Base-by-base conservation (phyloP, 2,113 vertebrate species). In the Acrocephalus kingi region DNA sequence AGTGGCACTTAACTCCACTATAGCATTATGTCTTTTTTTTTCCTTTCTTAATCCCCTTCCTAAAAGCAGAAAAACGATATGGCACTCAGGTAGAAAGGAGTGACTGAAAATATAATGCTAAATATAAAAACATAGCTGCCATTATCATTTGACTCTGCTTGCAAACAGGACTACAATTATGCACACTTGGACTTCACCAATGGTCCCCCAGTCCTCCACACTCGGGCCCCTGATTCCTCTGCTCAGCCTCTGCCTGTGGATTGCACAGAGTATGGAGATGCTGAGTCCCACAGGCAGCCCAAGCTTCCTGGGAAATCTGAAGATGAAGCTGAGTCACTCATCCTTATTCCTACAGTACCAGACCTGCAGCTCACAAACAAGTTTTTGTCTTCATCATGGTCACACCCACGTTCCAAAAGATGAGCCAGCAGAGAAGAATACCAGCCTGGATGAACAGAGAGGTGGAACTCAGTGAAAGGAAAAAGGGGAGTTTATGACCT, bases 11-110 rank as follows among this genome's bases (percentile, higher is more conserved):
- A 97, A 95, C 96, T 97, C 68, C 21, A 87, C 96, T 86, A 48
- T 30, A 95, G 89, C 73, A 96, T 96, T 98, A 97, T 97, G 93
- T 82, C 90, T 95, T 17, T 94, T 94, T 94, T 95, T 37, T 93
- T 72, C 39, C 94, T 83, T 74, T 91, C 96, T 96, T 98, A 97
- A 98, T 97, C 97, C 96, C 94, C 71, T 97, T 97, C 96, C 92
- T 97, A 97, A 97, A 97, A 96, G 94, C 63, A 90, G 96, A 97
- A 98, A 98, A 98, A 96, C 0, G 71, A 97, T 97, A 97, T 8
- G 83, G 73, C 39, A 43, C 92, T 94, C 90, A 51, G 67, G 88
- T 95, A 90, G 88, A 96, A 85, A 69, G 58, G 87, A 95, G 94
- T 78, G 94, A 95, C 89, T 96, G 95, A 97, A 97, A 96, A 92